phyloP scores from a whole-genome alignment of 1,140 invertebrate species.

The Pristionchus pacificus region DNA sequence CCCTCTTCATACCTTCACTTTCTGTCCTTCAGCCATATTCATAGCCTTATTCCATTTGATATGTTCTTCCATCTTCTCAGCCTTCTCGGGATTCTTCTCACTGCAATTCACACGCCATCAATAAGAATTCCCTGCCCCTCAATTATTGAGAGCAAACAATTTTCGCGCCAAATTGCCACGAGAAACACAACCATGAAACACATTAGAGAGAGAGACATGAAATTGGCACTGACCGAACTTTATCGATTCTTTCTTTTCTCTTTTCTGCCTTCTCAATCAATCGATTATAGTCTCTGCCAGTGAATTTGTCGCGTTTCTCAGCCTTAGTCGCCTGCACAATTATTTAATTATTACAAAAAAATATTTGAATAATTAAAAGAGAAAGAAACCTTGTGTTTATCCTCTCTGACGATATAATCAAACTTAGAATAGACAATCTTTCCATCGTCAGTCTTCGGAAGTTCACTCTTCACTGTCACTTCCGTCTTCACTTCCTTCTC shows the following conservation, averaged over 20 bases:
- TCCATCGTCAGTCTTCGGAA: slow-evolving; percentile 9
- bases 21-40: slow-evolving; percentile 18
- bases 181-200: too few relatives aligned
- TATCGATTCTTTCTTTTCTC: slow-evolving; percentile 15
- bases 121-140: neutral
- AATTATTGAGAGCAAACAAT: too few relatives aligned
- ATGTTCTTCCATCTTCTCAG: slow-evolving; percentile 12
- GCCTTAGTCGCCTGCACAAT: slow-evolving; percentile 14
- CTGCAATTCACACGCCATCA: neutral
- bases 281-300: slow-evolving; percentile 19
- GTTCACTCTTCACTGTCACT: neutral
- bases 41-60: slow-evolving; percentile 25
- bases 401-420: slow-evolving; percentile 25
- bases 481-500: slow-evolving; percentile 1
- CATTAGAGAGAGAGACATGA: too few relatives aligned
- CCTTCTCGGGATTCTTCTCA: slow-evolving; percentile 25
- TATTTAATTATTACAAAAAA: neutral
- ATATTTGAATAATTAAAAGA: neutral
- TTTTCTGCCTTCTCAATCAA: slow-evolving; percentile 22
- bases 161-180: too few relatives aligned
- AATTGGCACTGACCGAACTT: neutral
- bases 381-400: slow-evolving; percentile 16
- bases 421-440: slow-evolving; percentile 30
- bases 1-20: slow-evolving; percentile 19
- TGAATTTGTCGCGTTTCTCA: slow-evolving; percentile 17